Percentiles rank a stretch among this genome's conserved stretches.
These are phyloP conservation scores for Sakesphorus luctuosus DNA, from an alignment of 2,113 vertebrate species.

Conservation along the genomic window DNA sequence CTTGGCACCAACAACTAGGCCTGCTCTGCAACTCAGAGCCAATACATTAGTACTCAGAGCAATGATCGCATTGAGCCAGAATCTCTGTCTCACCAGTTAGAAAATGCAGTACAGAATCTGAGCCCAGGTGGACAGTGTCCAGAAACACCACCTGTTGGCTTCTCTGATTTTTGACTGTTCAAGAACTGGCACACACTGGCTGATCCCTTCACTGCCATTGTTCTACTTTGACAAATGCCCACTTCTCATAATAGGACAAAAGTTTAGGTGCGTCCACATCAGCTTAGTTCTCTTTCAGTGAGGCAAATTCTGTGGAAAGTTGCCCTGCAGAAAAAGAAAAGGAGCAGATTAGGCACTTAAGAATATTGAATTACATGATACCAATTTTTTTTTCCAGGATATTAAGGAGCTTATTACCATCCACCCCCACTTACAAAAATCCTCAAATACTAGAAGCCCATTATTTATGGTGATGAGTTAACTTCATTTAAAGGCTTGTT, in stretches of 20 bases:
- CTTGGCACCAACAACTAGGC: not conserved
- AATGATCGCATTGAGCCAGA: not conserved
- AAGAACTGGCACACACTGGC: not conserved
- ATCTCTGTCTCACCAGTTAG: not conserved
- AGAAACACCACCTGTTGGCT: conserved; percentile 15
- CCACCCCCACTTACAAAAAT: not conserved
- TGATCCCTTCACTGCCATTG: not conserved
- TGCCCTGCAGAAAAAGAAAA: not conserved
- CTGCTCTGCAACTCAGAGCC: not conserved
- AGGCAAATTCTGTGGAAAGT: not conserved
- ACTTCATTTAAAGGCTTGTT: not conserved
- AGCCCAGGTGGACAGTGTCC: not conserved
- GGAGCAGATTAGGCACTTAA: accelerated
- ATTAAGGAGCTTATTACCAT: not conserved
- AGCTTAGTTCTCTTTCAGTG: not conserved
- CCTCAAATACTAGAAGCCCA: not conserved
- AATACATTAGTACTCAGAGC: not conserved
- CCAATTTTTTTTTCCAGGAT: not conserved
- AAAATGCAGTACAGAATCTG: not conserved
- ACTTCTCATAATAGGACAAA: not conserved
- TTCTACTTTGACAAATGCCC: not conserved
- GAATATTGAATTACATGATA: not conserved
- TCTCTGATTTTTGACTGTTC: not conserved
- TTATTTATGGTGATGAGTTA: not conserved
- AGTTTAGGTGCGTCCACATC: not conserved